Evolutionary conservation across 2,797 vertebrate genomes (phyloP), one percentile per base, ranked within the genome.

Genomic region (Knipowitschia caucasica): DNA sequence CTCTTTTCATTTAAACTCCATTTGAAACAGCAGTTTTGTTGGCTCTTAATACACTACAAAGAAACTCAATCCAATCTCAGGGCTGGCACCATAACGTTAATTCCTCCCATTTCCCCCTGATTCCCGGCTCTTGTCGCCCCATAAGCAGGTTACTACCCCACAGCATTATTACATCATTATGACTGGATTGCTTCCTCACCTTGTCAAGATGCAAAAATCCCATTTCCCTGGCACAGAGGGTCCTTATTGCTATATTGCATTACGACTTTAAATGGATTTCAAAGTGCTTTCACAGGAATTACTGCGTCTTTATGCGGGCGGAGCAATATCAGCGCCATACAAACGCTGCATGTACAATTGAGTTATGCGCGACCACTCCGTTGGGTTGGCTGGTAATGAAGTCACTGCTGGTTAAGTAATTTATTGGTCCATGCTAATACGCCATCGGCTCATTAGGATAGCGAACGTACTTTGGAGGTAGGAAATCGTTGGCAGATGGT

Each of bases 301-400:
- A 84, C 72, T 53, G 45, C 58, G 60, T 78, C 73, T 82, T 85
- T 74, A 83, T 79, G 78, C 51, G 44, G 62, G 80, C 74, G 58
- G n/a, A 2, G 51, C 52, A 45, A 75, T 82, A 81, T 73, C 56
- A 59, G 71, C 26, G 58, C 60, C 14, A 69, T 34, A 60, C 61
- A 62, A 75, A 53, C 67, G 46, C 47, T n/a, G 53, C 59, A 59
- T 69, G 64, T 56, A 71, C 52, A 69, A 56, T 36, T 73, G 68
- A 78, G 62, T 80, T 82, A 81, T 84, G 67, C 71, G 62, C 40
- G 57, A 53, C 53, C 62, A 56, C 75, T 81, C 81, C 67, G 64
- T 64, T 84, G 77, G 75, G 75, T 78, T 81, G 67, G 62, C 64
- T 69, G 70, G 67, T 81, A 86, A 87, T 89, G 80, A 84, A 86